These are phyloP conservation scores for Cydia strobilella DNA, from an alignment of 1,140 invertebrate species.

Conservation along the genomic window DNA sequence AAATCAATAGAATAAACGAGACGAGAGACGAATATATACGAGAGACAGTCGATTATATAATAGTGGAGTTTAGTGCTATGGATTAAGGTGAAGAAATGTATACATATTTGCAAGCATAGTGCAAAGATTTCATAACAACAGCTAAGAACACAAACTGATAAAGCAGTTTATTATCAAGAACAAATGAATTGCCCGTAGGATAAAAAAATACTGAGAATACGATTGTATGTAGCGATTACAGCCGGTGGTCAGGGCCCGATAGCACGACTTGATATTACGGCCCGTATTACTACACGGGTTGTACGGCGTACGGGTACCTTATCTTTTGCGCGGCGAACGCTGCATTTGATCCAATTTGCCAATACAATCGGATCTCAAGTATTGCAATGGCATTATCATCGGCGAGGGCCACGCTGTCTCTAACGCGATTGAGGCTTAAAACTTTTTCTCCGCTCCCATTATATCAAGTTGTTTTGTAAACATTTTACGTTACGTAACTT, in stretches of 20 bases:
- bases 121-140: not conserved
- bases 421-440: conserved; percentile 67
- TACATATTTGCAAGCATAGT: not conserved
- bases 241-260: conserved; percentile 49
- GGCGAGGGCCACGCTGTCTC: conserved; percentile 60
- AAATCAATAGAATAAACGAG: too few species aligned
- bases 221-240: conserved; percentile 48
- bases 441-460: conserved; percentile 49
- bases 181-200: conserved; percentile 39
- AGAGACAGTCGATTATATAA: too few species aligned
- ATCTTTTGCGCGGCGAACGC: conserved; percentile 75
- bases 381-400: conserved; percentile 77
- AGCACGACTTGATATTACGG: conserved; percentile 66
- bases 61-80: too few species aligned
- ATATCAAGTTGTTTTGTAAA: conserved; percentile 15
- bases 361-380: conserved; percentile 78
- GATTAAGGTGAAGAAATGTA: too few species aligned
- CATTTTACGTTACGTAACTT: not conserved
- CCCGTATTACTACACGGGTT: conserved; percentile 52
- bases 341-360: conserved; percentile 81
- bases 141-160: not conserved
- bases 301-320: conserved; percentile 44
- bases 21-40: too few species aligned
- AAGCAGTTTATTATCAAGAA: conserved; percentile 27
- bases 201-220: conserved; percentile 49